phyloP scores from a whole-genome alignment of 2,888 invertebrate genomes.

The Polydrusus pterygomalis region DNA sequence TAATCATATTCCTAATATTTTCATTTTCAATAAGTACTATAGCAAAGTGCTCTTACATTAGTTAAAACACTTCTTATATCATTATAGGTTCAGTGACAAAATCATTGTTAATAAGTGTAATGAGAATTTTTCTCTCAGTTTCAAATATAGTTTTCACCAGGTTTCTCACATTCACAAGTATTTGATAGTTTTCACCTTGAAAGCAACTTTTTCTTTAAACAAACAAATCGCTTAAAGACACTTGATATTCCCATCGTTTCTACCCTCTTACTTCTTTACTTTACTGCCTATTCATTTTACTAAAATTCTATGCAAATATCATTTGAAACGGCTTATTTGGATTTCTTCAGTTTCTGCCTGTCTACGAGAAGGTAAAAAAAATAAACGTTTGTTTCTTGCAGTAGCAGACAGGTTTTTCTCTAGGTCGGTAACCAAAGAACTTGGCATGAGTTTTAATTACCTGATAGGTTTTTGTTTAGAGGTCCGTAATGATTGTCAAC shows the following conservation, averaged over 20 bases:
- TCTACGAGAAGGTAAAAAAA: constrained; percentile 6
- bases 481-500: too few relatives aligned
- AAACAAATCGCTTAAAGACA: constrained; percentile 20
- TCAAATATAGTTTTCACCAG: constrained; percentile 10
- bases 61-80: not conserved
- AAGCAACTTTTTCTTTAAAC: constrained; percentile 28
- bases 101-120: not conserved
- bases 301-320: constrained; percentile 33
- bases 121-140: not conserved
- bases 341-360: constrained; percentile 18
- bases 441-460: constrained; percentile 22
- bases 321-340: constrained; percentile 30
- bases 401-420: constrained; percentile 28
- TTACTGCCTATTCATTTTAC: constrained; percentile 30
- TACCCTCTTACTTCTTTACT: constrained; percentile 35
- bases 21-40: too few relatives aligned
- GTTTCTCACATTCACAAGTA: constrained; percentile 20
- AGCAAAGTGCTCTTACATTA: too few relatives aligned
- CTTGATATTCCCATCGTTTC: constrained; percentile 32
- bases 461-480: not conserved
- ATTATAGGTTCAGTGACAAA: not conserved
- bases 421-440: constrained; percentile 15
- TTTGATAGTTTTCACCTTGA: constrained; percentile 36
- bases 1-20: too few relatives aligned
- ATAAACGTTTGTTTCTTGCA: constrained; percentile 19